Evolutionary conservation across 2,797 vertebrate genomes (phyloP), one percentile per base, ranked within the genome.

Genomic region (Rhodeus uyekii): DNA sequence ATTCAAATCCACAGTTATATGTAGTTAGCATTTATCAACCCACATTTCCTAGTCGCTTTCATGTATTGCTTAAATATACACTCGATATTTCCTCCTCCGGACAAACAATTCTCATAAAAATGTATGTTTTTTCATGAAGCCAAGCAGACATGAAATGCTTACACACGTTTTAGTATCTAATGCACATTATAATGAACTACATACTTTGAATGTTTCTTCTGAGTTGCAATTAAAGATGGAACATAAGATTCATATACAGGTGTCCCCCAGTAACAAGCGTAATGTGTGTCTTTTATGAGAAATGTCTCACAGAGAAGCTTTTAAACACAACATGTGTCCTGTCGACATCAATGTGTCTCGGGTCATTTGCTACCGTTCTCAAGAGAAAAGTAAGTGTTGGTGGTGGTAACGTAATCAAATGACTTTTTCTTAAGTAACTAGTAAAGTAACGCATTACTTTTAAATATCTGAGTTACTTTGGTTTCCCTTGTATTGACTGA

Each of bases 1-100:
- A 48, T 72, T 72, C 19, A 80, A 80, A 72, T 63, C 67, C 75
- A 83, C 65, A 76, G 72, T 63, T 79, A 10, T 39, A 76, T 53
- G n/a, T 50, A 53, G 22, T 78, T 78, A 53, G 60, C 58, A 65
- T 34, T 76, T 82, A 53, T 82, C 65, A 68, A 60, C 39, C 34
- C 36, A 36, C 46, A 68, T 78, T 55, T 50, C 29, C 44, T 46
- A 60, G 13, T 67, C 22, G 19, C 73, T 74, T 74, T 53, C 44
- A 71, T 76, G 74, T 86, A 86, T 86, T 84, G 84, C 85, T 86
- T 83, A 34, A 81, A 82, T 53, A 46, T 75, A 80, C 58, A 71
- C 69, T 63, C 39, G 48, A 84, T 36, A 50, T 29, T 55, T 38
- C 53, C 79, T 64, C 61, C 50, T 61, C 75, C 24, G 64, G 46